Evolutionary conservation across 1,140 invertebrate species (phyloP).

Genomic region (Caenorhabditis latens): DNA sequence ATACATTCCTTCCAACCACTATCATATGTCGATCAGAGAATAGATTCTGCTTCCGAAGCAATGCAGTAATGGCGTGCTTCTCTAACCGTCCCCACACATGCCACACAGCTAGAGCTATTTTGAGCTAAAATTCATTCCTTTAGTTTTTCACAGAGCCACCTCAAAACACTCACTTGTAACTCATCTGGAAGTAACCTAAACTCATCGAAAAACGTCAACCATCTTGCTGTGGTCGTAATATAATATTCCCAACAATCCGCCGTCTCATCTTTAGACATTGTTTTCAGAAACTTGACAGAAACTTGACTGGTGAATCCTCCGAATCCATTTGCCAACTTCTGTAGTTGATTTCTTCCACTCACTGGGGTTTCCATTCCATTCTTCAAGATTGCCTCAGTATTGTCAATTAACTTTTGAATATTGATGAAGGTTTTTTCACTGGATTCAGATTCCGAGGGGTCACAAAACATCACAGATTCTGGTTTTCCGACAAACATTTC

Average conservation of each 20-base stretch:
- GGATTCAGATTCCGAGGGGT: not conserved
- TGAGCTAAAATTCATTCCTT: not conserved
- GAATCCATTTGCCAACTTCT: conserved; percentile 14
- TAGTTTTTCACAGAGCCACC: not conserved
- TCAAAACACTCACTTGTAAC: not conserved
- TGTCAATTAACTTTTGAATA: not conserved
- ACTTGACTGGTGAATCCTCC: not conserved
- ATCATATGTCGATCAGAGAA: not conserved
- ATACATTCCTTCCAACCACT: not conserved
- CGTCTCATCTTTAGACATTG: not conserved
- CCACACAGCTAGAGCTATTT: not conserved
- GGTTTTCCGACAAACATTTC: conserved; percentile 13
- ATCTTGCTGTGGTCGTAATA: not conserved
- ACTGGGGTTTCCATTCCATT: not conserved
- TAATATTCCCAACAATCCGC: conserved; percentile 34
- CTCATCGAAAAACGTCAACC: conserved; percentile 15
- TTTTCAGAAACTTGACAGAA: not conserved
- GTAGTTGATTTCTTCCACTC: not conserved
- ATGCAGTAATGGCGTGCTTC: not conserved
- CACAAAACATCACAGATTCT: conserved; percentile 21
- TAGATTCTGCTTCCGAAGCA: not conserved
- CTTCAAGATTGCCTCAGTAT: not conserved
- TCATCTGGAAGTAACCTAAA: not conserved
- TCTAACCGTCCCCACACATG: not conserved
- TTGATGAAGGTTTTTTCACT: not conserved